Conservation (phyloP, 2,888 invertebrate genomes). For the Andrena trimmerana region DNA sequence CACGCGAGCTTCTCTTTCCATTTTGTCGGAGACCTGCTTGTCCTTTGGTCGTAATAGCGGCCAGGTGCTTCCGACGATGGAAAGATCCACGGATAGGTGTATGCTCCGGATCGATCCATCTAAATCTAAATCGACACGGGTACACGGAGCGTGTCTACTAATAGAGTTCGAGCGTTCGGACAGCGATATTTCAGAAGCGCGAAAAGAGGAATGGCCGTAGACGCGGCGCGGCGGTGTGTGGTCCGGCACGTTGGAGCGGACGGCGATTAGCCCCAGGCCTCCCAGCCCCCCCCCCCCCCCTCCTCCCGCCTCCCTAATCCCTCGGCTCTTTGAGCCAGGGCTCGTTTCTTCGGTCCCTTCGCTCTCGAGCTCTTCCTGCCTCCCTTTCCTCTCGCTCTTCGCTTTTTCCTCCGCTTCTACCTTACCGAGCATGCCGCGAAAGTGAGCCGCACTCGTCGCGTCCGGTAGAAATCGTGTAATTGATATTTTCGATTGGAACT, state of each 20-base stretch:
- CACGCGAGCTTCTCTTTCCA: background rate
- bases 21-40: background rate
- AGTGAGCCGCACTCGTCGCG: background rate
- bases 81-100: no score
- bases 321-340: conserved; percentile 69
- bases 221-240: conserved; percentile 77
- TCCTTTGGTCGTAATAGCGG: no score
- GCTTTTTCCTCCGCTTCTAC: conserved; percentile 22
- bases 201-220: conserved; percentile 71
- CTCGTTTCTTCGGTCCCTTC: conserved; percentile 61
- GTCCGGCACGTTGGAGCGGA: conserved; percentile 80
- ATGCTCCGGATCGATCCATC: background rate
- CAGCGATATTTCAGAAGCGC: conserved; percentile 74
- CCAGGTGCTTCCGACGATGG: no score
- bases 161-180: conserved; percentile 72
- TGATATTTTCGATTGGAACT: conserved; percentile 32
- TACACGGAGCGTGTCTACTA: conserved; percentile 50
- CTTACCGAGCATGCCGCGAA: background rate
- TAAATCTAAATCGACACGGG: background rate
- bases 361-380: conserved; percentile 39
- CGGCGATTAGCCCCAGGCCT: conserved; percentile 83
- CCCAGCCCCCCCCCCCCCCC: conserved; percentile 44
- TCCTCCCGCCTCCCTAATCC: conserved; percentile 66
- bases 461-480: conserved; percentile 20
- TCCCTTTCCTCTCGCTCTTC: conserved; percentile 29